These are phyloP conservation scores for Glareola pratincola DNA, from an alignment of 2,113 vertebrate species.

Conservation along the genomic window DNA sequence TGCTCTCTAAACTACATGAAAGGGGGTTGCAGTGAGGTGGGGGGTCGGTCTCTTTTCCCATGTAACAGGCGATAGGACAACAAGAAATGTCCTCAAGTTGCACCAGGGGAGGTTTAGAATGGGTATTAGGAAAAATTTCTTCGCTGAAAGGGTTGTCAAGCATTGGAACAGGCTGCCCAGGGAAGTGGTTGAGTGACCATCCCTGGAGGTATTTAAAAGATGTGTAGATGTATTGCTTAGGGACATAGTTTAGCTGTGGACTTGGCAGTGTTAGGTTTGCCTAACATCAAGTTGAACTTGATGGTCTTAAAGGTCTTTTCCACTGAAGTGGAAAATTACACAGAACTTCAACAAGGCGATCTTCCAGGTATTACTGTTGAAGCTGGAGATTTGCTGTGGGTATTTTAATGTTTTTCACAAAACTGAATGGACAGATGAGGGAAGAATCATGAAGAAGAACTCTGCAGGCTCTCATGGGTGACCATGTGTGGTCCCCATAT, in stretches of 20 bases:
- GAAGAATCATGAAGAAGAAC: not conserved
- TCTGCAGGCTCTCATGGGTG: not conserved
- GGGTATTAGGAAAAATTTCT: not conserved
- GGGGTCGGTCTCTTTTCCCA: not conserved
- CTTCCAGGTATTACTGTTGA: not conserved
- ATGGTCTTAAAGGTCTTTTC: not conserved
- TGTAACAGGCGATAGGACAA: not conserved
- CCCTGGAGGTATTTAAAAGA: not conserved
- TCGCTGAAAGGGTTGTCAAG: not conserved
- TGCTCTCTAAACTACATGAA: not conserved
- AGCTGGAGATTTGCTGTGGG: not conserved
- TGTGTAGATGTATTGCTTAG: too few relatives aligned
- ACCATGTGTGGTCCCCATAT: not conserved
- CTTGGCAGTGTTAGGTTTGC: not conserved
- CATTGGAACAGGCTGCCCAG: not conserved
- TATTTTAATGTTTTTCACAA: not conserved
- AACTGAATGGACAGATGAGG: not conserved
- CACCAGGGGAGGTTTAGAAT: accelerated
- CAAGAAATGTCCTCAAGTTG: not conserved
- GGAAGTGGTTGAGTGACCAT: not conserved
- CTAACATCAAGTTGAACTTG: not conserved
- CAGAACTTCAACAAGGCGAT: not conserved
- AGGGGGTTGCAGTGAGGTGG: not conserved
- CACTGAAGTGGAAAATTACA: not conserved
- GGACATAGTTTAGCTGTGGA: not conserved